Evolutionary conservation across 2,797 vertebrate genomes (phyloP), one percentile per base, ranked within the genome.

Genomic region (Coracias cyanogaster): DNA sequence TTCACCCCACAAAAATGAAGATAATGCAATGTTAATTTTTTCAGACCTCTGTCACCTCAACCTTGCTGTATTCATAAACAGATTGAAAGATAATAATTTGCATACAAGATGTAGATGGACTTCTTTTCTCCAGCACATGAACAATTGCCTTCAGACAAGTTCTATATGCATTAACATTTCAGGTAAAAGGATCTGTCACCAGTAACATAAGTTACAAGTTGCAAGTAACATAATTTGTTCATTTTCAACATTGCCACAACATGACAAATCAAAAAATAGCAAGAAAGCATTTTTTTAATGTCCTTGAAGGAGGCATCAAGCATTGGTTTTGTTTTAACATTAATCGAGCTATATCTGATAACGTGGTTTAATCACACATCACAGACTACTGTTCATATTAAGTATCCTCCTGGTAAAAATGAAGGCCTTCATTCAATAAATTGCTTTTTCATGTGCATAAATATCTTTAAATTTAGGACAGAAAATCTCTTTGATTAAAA

Each of bases 1-100:
- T 77, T 78, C 80, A 76, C 46, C 17, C 31, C 43, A 76, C 8
- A 84, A 93, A 94, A 93, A 65, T 2, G 2, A 86, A 91, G 91
- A 94, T 90, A 96, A 96, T 93, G 82, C 43, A 91, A 91, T 95
- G 89, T 86, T 96, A 94, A 91, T 96, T 92, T 95, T 96, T 96
- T 94, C 95, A 96, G 82, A 93, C 90, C 93, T 91, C 86, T 79
- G 37, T 57, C 94, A 95, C 82, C 69, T 90, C 93, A 86, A 86
- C 62, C 88, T 94, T 91, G 89, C 89, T 94, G 67, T 82, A 95
- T 62, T 94, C 85, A 94, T 84, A 94, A 91, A 90, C 77, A 91
- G 90, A 94, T 95, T 93, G 90, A 94, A 96, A 94, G 91, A 97
- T 85, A 94, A 60, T 89, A 70, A 95, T 94, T 93, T 95, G 86